phyloP scores from a whole-genome alignment of 2,113 vertebrate species.

The Macquaria australasica region DNA sequence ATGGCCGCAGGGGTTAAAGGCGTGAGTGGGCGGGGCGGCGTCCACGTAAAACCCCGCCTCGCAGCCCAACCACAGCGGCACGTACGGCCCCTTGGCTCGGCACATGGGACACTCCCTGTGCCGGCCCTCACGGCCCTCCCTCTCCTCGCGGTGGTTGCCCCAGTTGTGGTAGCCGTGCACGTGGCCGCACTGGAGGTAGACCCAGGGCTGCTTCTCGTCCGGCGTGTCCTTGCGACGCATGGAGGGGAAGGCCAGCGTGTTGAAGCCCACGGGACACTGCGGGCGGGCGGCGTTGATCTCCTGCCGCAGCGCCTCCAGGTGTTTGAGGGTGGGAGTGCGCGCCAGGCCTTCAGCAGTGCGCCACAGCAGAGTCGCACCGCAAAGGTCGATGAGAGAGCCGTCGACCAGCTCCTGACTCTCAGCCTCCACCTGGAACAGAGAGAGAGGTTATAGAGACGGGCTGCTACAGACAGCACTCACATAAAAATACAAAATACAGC shows the following conservation, averaged over 20 bases:
- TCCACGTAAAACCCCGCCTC: conserved; percentile 98
- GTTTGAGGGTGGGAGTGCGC: conserved; percentile 95
- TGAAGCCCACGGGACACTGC: conserved; percentile 98
- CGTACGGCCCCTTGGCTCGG: conserved; percentile 94
- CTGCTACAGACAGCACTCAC: neutral
- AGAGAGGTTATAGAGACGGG: neutral
- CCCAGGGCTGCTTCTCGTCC: conserved; percentile 99
- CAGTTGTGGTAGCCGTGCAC: conserved; percentile 99
- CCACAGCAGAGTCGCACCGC: conserved; percentile 96
- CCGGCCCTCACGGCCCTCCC: conserved; percentile 90
- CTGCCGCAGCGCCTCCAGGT: conserved; percentile 96
- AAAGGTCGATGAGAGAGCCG: conserved; percentile 96
- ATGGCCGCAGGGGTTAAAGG: conserved; percentile 96
- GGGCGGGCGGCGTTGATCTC: conserved; percentile 97
- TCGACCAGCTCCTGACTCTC: conserved; percentile 97
- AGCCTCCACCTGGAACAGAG: conserved; percentile 89
- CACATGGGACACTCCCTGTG: conserved; percentile 99
- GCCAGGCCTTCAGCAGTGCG: conserved; percentile 96
- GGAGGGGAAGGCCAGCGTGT: conserved; percentile 98
- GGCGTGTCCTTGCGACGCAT: conserved; percentile 98
- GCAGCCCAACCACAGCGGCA: conserved; percentile 97
- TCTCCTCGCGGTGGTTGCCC: conserved; percentile 90
- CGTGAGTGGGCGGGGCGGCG: conserved; percentile 95
- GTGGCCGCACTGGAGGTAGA: conserved; percentile 97
- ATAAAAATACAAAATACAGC: neutral